Evolutionary conservation across 2,888 invertebrate species (phyloP), one percentile per base, ranked within the genome.

Genomic region (Rhamnusium bicolor): DNA sequence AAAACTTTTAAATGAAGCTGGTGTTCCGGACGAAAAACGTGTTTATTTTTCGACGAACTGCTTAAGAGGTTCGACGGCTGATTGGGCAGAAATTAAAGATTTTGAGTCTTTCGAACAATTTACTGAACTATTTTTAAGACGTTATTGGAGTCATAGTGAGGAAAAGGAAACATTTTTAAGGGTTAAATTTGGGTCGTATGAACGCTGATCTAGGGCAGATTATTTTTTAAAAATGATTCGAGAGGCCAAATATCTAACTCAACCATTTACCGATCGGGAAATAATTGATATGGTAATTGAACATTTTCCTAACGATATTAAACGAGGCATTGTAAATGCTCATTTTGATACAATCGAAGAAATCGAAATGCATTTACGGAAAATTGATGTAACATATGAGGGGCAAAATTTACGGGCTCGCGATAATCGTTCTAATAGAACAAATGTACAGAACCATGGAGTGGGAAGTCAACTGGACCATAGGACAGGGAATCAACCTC

Each of bases 301-400:
- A 1, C 72, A 72, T 70, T 72, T 75, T 67, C 53, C 75, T 32
- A 19, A 58, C 6, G 72, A 75, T 7, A 32, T 75, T n/a, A 60
- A 53, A 29, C 12, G 67, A 18, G 75, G 72, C 0, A 66, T 72
- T 10, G 29, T 75, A 19, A 72, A 69, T 70, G 65, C 62, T 1
- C 67, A 61, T 1, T 70, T 29, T 14, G 14, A 54, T 46, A 61
- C 66, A 8, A 49, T 75, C 7, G 72, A 72, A 6, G 70, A 69
- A 19, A 27, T 72, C 1, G 75, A 75, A 46, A 14, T 2, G 1
- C 58, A 75, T 66, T 72, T 75, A 27, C 24, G 63, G n/a, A 56
- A 47, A 53, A 47, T 73, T 2, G 71, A 71, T 66, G 40, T 10
- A 5, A 40, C 53, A 0, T 46, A 73, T 6, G 63, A 66, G 6